These are phyloP conservation scores for Bombus breviceps DNA, from an alignment of 1,140 invertebrate species.

Conservation along the genomic window DNA sequence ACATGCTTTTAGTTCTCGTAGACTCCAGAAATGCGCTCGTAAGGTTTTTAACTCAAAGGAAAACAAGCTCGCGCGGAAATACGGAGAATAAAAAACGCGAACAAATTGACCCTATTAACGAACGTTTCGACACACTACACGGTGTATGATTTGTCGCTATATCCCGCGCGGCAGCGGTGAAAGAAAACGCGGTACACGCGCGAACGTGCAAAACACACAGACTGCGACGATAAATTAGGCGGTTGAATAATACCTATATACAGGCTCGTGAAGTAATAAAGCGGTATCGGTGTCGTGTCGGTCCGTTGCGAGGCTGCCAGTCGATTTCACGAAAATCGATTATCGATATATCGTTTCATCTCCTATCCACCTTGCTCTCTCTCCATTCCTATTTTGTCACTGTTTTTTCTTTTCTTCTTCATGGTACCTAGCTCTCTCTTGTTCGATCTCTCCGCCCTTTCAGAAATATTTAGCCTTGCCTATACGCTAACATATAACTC, in stretches of 20 bases:
- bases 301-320: slow-evolving; percentile 30
- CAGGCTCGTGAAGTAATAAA: slow-evolving; percentile 62
- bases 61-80: not conserved
- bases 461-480: not conserved
- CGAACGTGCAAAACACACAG: slow-evolving; percentile 3
- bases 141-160: slow-evolving; percentile 20
- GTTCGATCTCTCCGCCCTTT: not conserved
- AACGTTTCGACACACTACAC: slow-evolving; percentile 4
- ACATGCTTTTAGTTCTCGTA: not conserved
- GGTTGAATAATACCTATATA: slow-evolving; percentile 61
- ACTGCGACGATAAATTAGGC: slow-evolving; percentile 59
- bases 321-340: slow-evolving; percentile 64
- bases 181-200: slow-evolving; percentile 3
- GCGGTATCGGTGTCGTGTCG: slow-evolving; percentile 51
- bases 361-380: slow-evolving; percentile 1
- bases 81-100: not conserved
- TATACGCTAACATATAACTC: not conserved
- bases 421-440: slow-evolving; percentile 10
- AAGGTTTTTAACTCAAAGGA: not conserved
- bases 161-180: not conserved
- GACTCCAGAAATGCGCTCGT: not conserved
- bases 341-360: slow-evolving; percentile 60
- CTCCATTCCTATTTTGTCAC: slow-evolving; percentile 23
- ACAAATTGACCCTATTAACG: not conserved
- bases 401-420: not conserved